These are phyloP conservation scores for Sorex fumeus DNA, from an alignment of 2,113 vertebrate species.

Conservation along the genomic window DNA sequence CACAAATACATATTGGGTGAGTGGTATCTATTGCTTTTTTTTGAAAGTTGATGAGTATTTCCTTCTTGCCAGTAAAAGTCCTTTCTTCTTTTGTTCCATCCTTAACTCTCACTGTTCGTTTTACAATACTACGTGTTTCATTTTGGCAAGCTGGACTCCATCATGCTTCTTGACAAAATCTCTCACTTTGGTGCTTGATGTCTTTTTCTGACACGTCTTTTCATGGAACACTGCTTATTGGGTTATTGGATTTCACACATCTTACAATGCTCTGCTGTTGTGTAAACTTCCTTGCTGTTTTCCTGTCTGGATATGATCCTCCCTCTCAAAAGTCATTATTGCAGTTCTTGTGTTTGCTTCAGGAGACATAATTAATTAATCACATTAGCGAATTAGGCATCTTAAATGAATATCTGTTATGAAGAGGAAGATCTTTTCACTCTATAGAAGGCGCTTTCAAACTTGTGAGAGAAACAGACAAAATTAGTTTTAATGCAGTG, in stretches of 20 bases:
- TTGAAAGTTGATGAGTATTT: not conserved
- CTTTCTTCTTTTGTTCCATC: not conserved
- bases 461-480: not conserved
- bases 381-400: not conserved
- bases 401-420: not conserved
- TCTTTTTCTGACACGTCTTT: constrained; percentile 46
- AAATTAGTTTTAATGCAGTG: not conserved
- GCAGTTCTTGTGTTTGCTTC: not conserved
- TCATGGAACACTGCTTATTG: constrained; percentile 19
- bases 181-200: constrained; percentile 29
- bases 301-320: constrained; percentile 29
- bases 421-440: not conserved
- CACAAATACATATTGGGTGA: not conserved
- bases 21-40: not conserved
- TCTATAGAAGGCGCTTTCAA: not conserved
- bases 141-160: not conserved
- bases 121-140: not conserved
- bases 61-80: not conserved
- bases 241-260: constrained; percentile 53
- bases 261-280: not conserved
- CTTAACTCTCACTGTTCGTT: not conserved
- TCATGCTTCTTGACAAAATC: not conserved
- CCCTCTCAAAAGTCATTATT: not conserved
- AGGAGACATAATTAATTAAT: not conserved
- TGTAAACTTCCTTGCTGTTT: constrained; percentile 1